Conservation (phyloP, 2,113 vertebrate genomes). For the Uria lomvia region DNA sequence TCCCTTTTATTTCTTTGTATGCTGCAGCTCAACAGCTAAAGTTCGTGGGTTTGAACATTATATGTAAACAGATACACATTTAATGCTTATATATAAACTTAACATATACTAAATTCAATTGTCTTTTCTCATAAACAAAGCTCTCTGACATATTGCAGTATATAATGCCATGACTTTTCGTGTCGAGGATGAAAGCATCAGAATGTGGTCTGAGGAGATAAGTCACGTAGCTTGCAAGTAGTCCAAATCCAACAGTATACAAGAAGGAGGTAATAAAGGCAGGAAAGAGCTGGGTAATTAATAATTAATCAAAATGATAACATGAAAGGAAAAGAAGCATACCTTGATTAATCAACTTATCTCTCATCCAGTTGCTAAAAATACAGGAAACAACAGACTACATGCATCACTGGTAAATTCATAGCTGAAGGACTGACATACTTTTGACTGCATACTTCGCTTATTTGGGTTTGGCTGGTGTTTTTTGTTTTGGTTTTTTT, state of each 20-base stretch:
- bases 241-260: not conserved
- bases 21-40: not conserved
- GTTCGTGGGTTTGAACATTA: not conserved
- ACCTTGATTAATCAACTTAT: conserved; percentile 8
- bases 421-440: not conserved
- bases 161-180: not conserved
- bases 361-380: not conserved
- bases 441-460: not conserved
- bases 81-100: not conserved
- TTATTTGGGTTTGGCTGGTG: not conserved
- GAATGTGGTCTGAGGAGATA: not conserved
- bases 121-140: not conserved
- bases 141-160: not conserved
- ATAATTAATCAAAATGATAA: conserved; percentile 12
- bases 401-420: not conserved
- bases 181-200: not conserved
- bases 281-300: not conserved
- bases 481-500: not conserved
- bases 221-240: not conserved
- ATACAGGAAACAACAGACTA: not conserved
- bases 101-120: not conserved
- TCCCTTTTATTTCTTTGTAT: not conserved
- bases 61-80: not conserved
- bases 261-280: not conserved
- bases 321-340: not conserved